These are phyloP conservation scores for Orius laevigatus DNA, from an alignment of 1,140 invertebrate genomes.

Conservation along the genomic window DNA sequence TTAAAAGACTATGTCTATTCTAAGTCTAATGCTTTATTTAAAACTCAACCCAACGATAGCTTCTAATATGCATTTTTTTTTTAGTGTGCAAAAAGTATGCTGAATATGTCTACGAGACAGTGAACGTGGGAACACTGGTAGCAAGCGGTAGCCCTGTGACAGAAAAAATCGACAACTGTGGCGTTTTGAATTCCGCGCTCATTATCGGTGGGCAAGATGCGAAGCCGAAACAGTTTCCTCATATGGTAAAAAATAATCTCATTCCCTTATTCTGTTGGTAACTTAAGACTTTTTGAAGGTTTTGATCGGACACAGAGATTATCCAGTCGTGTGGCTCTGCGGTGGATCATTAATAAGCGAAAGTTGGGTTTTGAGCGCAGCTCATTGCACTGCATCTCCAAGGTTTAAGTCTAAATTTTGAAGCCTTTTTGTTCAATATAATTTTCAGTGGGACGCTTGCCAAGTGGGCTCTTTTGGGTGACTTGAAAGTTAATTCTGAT, in stretches of 20 bases:
- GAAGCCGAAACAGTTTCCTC: slow-evolving; percentile 18
- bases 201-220: slow-evolving; percentile 13
- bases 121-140: not conserved
- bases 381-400: slow-evolving; percentile 25
- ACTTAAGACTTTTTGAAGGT: slow-evolving; percentile 17
- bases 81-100: not conserved
- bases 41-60: too few species aligned
- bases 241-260: slow-evolving; percentile 17
- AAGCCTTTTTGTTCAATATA: slow-evolving; percentile 19
- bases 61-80: not conserved
- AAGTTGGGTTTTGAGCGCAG: slow-evolving; percentile 34
- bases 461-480: slow-evolving; percentile 31
- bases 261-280: not conserved
- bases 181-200: slow-evolving; percentile 1
- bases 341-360: slow-evolving; percentile 36
- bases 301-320: slow-evolving; percentile 21
- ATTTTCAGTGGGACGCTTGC: slow-evolving; percentile 18
- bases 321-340: slow-evolving; percentile 28
- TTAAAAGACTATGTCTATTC: too few species aligned
- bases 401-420: slow-evolving; percentile 11
- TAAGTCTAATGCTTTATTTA: too few species aligned
- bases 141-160: too few species aligned
- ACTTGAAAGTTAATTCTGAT: slow-evolving; percentile 29
- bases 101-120: not conserved
- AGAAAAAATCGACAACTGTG: not conserved